A percentile compares a stretch with the other conserved stretches of the same genome.
Conservation (phyloP, 2,797 vertebrate genomes). For the Threskiornis aethiopicus region DNA sequence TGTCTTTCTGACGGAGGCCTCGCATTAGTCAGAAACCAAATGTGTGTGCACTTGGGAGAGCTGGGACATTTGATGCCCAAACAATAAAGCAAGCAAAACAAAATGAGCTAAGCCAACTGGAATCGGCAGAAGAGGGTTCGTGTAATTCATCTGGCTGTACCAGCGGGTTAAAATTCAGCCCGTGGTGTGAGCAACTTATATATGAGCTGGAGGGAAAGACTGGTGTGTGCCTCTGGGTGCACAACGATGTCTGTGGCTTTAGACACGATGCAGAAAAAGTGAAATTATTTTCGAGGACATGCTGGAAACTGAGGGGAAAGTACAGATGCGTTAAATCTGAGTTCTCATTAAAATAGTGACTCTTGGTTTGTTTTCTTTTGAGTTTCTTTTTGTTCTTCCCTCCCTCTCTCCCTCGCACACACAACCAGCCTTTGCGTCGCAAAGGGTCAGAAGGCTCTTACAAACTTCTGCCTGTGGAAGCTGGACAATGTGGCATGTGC, state of each 20-base stretch:
- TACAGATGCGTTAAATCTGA: constrained; percentile 39
- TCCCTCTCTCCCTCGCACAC: not conserved
- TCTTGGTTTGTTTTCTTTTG: constrained; percentile 48
- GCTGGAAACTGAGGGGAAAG: constrained; percentile 19
- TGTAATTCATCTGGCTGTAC: not conserved
- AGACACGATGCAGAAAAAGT: not conserved
- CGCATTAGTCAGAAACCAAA: not conserved
- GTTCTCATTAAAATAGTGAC: constrained; percentile 55
- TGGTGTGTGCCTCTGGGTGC: not conserved
- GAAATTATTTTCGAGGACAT: not conserved
- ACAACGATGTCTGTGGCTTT: not conserved
- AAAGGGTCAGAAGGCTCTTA: constrained; percentile 59
- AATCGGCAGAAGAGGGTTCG: not conserved
- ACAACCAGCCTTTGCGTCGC: not conserved
- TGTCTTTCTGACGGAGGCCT: not conserved
- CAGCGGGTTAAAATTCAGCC: not conserved
- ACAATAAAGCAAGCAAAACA: constrained; percentile 27
- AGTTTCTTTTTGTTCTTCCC: constrained; percentile 25
- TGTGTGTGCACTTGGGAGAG: not conserved
- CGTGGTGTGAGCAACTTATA: not conserved
- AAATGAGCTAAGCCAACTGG: constrained; percentile 27
- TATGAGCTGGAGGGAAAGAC: not conserved
- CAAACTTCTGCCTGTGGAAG: constrained; percentile 56
- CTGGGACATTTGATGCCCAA: not conserved
- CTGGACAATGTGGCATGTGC: constrained; percentile 59